Conservation (phyloP, 2,113 vertebrate genomes). For the Paraplagusia blochii region DNA sequence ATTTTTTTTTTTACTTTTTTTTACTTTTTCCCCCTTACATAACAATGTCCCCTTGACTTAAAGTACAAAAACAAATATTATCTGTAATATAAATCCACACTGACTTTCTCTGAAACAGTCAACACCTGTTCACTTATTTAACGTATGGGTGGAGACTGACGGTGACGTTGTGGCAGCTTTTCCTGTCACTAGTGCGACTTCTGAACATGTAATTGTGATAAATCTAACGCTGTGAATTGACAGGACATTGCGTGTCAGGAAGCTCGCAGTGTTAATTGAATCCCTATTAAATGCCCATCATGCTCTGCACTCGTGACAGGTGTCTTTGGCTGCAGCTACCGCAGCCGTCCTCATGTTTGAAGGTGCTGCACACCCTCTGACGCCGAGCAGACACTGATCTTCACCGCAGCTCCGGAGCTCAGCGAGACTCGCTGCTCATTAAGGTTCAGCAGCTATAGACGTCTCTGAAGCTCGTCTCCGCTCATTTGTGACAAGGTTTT, state of each 20-base stretch:
- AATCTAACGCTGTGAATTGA: constrained; percentile 1
- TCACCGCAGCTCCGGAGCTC: constrained; percentile 24
- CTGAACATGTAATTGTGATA: constrained; percentile 1
- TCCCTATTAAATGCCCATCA: constrained; percentile 53
- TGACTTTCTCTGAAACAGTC: background rate
- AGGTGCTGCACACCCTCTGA: constrained; percentile 14
- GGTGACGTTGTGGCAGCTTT: background rate
- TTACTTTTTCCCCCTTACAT: too few species aligned
- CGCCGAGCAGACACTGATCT: constrained; percentile 15
- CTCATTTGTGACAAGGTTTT: constrained; percentile 32
- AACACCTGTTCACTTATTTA: background rate
- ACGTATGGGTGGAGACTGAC: background rate
- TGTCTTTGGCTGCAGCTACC: constrained; percentile 20
- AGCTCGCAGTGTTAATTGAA: constrained; percentile 25
- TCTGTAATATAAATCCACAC: too few species aligned
- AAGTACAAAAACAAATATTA: background rate
- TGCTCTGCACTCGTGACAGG: constrained; percentile 38
- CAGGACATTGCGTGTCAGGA: background rate
- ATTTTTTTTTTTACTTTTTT: too few species aligned
- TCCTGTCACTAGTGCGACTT: background rate
- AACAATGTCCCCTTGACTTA: background rate
- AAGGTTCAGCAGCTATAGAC: constrained; percentile 29
- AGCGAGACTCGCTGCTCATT: constrained; percentile 48
- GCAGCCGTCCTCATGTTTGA: constrained; percentile 27
- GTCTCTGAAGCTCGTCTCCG: constrained; percentile 19